Evolutionary conservation across 2,888 invertebrate genomes (phyloP).

Genomic region (Platycheirus rosarum): DNA sequence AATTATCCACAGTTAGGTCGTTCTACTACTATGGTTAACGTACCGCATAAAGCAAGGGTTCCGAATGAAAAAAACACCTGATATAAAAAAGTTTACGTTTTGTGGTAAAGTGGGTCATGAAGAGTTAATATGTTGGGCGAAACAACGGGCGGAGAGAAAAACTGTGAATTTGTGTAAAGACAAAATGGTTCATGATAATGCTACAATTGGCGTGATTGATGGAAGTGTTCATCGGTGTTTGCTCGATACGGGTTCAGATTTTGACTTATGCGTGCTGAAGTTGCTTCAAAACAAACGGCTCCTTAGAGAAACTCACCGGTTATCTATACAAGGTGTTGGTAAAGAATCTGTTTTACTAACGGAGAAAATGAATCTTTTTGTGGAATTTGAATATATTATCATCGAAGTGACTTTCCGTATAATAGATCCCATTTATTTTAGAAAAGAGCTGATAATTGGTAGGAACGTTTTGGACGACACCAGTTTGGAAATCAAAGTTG

Average conservation of each 20-base stretch:
- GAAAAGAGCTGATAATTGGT: conserved; percentile 13
- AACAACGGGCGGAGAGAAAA: conserved; percentile 23
- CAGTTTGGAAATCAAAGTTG: conserved; percentile 10
- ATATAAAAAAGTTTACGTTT: conserved; percentile 16
- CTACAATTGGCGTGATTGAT: conserved; percentile 6
- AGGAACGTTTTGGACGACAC: conserved; percentile 9
- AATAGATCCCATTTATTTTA: conserved; percentile 17
- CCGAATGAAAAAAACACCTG: neutral
- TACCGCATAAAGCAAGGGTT: too few relatives aligned
- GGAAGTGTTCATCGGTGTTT: conserved; percentile 13
- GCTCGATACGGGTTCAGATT: conserved; percentile 26
- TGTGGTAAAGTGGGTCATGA: conserved; percentile 23
- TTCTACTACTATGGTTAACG: too few relatives aligned
- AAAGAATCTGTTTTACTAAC: conserved; percentile 12
- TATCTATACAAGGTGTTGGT: conserved; percentile 6
- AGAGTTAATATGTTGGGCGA: conserved; percentile 22
- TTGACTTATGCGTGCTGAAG: conserved; percentile 4
- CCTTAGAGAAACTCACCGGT: neutral
- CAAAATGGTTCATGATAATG: neutral
- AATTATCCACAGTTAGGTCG: neutral
- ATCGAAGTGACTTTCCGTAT: conserved; percentile 27
- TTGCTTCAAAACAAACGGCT: conserved; percentile 5
- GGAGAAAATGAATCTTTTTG: conserved; percentile 21
- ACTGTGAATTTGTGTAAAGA: conserved; percentile 5
- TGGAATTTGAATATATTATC: conserved; percentile 33